Conservation (phyloP, 2,113 vertebrate species). For the Sander lucioperca region DNA sequence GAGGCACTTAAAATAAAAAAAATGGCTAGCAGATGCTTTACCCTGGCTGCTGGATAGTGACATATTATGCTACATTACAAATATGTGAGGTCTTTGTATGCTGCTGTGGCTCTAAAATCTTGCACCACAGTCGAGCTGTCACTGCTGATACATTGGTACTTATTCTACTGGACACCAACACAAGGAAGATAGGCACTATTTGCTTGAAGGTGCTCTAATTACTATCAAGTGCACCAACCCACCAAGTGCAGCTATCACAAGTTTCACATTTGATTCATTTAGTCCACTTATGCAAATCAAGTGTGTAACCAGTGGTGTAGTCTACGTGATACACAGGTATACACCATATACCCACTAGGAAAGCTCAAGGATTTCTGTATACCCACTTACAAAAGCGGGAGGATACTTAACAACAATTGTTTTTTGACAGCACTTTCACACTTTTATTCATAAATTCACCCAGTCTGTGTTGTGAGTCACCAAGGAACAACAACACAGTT, state of each 20-base stretch:
- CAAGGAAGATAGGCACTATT: neutral
- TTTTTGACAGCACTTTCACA: no score
- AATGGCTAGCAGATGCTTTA: constrained; percentile 13
- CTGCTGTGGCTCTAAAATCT: constrained; percentile 1
- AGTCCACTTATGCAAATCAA: constrained; percentile 44
- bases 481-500: no score
- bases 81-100: neutral
- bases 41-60: constrained; percentile 7
- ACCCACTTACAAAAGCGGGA: no score
- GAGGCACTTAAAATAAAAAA: constrained; percentile 21
- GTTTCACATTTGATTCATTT: constrained; percentile 30
- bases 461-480: no score
- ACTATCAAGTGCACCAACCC: neutral
- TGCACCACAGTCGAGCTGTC: neutral
- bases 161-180: neutral
- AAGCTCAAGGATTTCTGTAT: no score
- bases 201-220: constrained; percentile 4
- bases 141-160: neutral
- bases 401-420: no score
- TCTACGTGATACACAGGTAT: no score
- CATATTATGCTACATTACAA: constrained; percentile 33
- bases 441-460: no score
- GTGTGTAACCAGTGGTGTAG: no score
- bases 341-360: no score
- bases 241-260: neutral